These are phyloP conservation scores for Pectinophora gossypiella DNA, from an alignment of 1,140 invertebrate genomes.

Conservation along the genomic window DNA sequence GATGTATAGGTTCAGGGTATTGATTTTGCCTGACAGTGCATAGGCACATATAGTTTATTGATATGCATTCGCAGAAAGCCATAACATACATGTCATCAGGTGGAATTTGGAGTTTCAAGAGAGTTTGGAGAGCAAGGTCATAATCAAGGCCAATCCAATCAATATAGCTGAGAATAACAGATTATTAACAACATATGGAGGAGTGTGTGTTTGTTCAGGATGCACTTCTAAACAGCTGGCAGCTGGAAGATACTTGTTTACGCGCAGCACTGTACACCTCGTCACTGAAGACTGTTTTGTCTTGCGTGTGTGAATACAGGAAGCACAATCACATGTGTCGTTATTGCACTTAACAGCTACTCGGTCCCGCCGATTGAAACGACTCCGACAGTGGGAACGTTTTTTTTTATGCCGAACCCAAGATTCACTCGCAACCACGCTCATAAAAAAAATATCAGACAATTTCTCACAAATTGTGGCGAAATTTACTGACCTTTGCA, in stretches of 20 bases:
- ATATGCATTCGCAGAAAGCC: no score
- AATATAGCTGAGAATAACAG: no score
- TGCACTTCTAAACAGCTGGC: no score
- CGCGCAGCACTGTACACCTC: no score
- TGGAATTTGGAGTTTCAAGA: no score
- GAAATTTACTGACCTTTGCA: slow-evolving; percentile 47
- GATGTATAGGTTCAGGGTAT: not conserved
- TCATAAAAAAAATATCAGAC: slow-evolving; percentile 45
- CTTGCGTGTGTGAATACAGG: slow-evolving; percentile 42
- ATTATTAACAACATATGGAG: no score
- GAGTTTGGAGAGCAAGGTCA: slow-evolving; percentile 37
- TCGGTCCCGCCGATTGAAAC: slow-evolving; percentile 46
- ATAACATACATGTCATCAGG: no score
- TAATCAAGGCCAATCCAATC: slow-evolving; percentile 57
- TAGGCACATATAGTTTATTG: not conserved
- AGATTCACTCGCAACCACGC: slow-evolving; percentile 51
- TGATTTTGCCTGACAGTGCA: not conserved
- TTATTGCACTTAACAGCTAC: slow-evolving; percentile 38
- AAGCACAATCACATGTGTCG: slow-evolving; percentile 46
- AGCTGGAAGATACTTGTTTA: no score
- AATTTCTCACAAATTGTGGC: slow-evolving; percentile 41
- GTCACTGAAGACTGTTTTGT: slow-evolving; percentile 13
- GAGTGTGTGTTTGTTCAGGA: no score
- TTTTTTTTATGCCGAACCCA: slow-evolving; percentile 45
- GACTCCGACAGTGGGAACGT: slow-evolving; percentile 54